A percentile compares a stretch with the other conserved stretches of the same genome.
phyloP scores from a whole-genome alignment of 2,797 vertebrate species.

The Heliangelus exortis region DNA sequence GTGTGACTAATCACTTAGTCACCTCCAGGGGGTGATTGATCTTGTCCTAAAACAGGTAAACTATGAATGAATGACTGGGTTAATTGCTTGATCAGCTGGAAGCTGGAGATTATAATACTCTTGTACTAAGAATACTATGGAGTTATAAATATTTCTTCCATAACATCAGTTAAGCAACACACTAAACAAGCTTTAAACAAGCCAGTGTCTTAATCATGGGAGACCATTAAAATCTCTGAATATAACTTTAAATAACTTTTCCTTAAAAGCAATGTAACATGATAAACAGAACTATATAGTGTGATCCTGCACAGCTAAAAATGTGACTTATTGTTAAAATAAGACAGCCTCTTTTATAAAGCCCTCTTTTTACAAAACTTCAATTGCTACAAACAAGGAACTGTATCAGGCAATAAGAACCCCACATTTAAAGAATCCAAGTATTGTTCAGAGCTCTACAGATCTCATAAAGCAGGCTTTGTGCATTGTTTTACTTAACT shows the following conservation, averaged over 20 bases:
- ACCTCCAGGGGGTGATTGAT: neutral
- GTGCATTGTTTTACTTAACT: neutral
- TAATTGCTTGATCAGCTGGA: neutral
- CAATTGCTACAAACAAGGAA: neutral
- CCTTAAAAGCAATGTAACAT: neutral
- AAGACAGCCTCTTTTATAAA: neutral
- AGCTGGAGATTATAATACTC: neutral
- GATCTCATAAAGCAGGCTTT: neutral
- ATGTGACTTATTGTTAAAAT: neutral
- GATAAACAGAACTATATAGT: neutral
- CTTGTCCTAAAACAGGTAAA: neutral
- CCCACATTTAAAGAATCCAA: neutral
- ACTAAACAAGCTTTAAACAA: neutral
- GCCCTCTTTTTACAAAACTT: neutral
- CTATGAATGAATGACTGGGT: neutral
- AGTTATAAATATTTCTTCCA: neutral
- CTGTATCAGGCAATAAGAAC: neutral
- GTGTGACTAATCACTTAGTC: no score
- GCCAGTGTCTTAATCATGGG: neutral
- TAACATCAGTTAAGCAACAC: neutral
- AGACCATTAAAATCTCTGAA: neutral
- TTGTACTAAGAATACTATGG: neutral
- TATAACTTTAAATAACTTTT: neutral
- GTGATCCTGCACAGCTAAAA: neutral
- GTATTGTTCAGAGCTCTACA: neutral